Conservation (phyloP, 1,140 invertebrate genomes). For the Pararge aegeria region DNA sequence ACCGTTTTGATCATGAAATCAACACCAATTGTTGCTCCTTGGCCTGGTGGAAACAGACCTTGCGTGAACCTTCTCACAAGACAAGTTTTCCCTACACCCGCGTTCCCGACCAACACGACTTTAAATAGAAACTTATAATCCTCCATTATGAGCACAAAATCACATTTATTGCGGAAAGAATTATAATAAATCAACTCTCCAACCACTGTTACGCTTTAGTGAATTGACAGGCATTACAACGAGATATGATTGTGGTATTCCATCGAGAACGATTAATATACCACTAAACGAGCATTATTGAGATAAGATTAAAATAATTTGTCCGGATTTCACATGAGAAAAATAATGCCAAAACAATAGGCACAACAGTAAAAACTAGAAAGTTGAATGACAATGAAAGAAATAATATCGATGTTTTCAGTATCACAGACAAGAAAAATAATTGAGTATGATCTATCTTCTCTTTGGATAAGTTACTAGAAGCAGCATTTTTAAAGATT, state of each 20-base stretch:
- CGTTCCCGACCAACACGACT: slow-evolving; percentile 97
- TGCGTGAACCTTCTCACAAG: slow-evolving; percentile 94
- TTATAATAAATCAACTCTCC: slow-evolving; percentile 52
- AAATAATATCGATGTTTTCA: too few species aligned
- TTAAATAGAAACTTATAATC: slow-evolving; percentile 99
- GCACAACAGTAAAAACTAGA: slow-evolving; percentile 8
- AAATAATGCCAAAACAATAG: neutral
- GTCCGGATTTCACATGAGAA: slow-evolving; percentile 4
- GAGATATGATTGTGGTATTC: slow-evolving; percentile 50
- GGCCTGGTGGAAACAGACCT: slow-evolving; percentile 96
- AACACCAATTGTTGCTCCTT: slow-evolving; percentile 99
- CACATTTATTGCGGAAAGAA: slow-evolving; percentile 58
- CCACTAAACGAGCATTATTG: slow-evolving; percentile 50
- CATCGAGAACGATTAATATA: slow-evolving; percentile 47
- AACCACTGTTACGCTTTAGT: slow-evolving; percentile 67
- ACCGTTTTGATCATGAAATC: slow-evolving; percentile 99
- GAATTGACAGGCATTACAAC: slow-evolving; percentile 58
- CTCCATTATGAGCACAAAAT: slow-evolving; percentile 86
- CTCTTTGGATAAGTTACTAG: too few species aligned
- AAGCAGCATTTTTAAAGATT: too few species aligned
- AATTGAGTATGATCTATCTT: too few species aligned
- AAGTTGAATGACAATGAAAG: too few species aligned
- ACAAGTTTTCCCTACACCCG: slow-evolving; percentile 97
- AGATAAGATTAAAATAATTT: slow-evolving; percentile 43
- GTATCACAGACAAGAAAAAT: too few species aligned